These are phyloP conservation scores for Balaenoptera acutorostrata DNA, from an alignment of 2,113 vertebrate genomes.

Conservation along the genomic window DNA sequence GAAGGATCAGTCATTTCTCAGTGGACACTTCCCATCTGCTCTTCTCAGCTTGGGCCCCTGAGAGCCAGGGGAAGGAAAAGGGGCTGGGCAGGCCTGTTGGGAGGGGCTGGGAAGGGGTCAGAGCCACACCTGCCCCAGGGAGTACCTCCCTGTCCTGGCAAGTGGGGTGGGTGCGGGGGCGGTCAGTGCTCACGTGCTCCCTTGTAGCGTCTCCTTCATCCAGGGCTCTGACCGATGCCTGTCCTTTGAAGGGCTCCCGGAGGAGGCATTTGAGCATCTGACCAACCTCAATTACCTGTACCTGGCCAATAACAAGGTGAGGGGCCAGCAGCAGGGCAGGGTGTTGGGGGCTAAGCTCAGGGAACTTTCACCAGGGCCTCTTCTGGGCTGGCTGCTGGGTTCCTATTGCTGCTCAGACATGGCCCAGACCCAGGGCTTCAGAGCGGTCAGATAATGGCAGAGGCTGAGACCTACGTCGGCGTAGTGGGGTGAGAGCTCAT, in stretches of 20 bases:
- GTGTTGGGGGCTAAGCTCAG: background rate
- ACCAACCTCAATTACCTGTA: conserved; percentile 95
- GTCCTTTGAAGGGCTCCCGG: conserved; percentile 87
- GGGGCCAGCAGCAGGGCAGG: conserved; percentile 1
- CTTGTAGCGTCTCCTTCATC: conserved; percentile 43
- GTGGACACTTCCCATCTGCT: background rate
- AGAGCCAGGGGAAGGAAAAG: background rate
- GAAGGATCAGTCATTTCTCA: background rate
- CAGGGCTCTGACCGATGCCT: conserved; percentile 66
- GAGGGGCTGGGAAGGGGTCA: background rate
- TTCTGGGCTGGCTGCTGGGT: background rate
- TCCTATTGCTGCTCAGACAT: background rate
- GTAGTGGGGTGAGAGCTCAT: background rate
- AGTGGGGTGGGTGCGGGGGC: background rate
- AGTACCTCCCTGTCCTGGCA: background rate
- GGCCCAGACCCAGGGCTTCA: background rate
- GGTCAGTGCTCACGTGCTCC: background rate
- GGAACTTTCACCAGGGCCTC: background rate
- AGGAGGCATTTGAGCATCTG: conserved; percentile 93
- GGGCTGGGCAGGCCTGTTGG: background rate
- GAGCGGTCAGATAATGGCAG: background rate
- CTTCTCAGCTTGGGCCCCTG: background rate
- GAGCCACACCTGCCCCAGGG: background rate
- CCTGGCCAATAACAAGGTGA: conserved; percentile 97
- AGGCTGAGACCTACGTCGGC: background rate